Evolutionary conservation across 1,140 invertebrate species (phyloP).

Genomic region (Reticulitermes speratus): DNA sequence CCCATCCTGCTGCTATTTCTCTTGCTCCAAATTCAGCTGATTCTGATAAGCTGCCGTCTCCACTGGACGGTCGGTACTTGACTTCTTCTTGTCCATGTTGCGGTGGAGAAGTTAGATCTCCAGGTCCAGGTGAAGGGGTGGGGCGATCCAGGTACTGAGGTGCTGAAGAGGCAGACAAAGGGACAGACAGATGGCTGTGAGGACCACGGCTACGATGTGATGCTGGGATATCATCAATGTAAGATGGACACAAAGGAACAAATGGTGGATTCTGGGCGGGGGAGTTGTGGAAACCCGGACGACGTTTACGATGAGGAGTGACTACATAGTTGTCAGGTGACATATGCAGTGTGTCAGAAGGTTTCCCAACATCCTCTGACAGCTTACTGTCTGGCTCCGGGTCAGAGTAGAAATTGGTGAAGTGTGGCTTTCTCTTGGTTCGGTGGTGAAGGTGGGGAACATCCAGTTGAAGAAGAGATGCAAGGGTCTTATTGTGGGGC

Average conservation of each 20-base stretch:
- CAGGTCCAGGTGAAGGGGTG: background rate
- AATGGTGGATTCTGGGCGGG: conserved; percentile 82
- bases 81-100: conserved; percentile 49
- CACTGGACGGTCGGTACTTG: conserved; percentile 68
- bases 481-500: background rate
- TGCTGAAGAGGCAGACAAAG: conserved; percentile 65
- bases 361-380: conserved; percentile 30
- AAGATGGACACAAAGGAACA: conserved; percentile 71
- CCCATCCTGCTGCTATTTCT: conserved; percentile 50
- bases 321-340: conserved; percentile 66
- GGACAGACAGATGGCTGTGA: conserved; percentile 50
- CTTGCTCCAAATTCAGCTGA: conserved; percentile 41
- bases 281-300: conserved; percentile 80
- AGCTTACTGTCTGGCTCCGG: conserved; percentile 27
- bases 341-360: conserved; percentile 23
- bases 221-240: conserved; percentile 59
- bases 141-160: conserved; percentile 61
- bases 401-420: conserved; percentile 23
- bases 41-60: conserved; percentile 49
- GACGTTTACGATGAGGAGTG: conserved; percentile 76
- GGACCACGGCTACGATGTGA: background rate
- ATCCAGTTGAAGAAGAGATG: background rate
- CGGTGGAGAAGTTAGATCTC: background rate
- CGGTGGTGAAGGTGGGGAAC: conserved; percentile 9
- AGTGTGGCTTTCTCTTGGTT: conserved; percentile 28